Evolutionary conservation across 2,113 vertebrate species (phyloP), one percentile per base, ranked within the genome.

Genomic region (Sceloporus undulatus): DNA sequence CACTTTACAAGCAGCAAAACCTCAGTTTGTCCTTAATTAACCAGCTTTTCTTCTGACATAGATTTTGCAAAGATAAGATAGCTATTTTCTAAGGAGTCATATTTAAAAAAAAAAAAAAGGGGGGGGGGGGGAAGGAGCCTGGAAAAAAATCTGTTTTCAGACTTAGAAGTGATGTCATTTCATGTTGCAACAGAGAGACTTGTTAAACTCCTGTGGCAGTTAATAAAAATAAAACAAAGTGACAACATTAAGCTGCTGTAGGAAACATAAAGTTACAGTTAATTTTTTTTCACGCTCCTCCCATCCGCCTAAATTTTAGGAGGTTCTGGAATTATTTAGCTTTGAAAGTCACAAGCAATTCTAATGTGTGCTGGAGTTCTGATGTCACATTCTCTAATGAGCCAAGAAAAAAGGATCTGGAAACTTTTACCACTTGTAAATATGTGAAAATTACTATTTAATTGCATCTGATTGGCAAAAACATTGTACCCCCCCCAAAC

Each of bases 161-260:
- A 87, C 68, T 90, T 92, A 18, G 80, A 34, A 34, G 3, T 34
- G 86, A 59, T 34, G 16, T 68, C 74, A 52, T 56, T 78, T 65
- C 74, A 79, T 83, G 66, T 34, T 86, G 75, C 27, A 62, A 65
- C 7, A n/a, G 73, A 89, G 23, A 77, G 52, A 70, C 81, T 86
- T 86, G 65, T 82, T 89, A 68, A 85, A 88, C 18, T 71, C 19
- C 18, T 87, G 38, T 85, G 74, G 34, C 70, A 68, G 65, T 11
- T 70, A 75, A 62, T 82, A 90, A 87, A 88, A 83, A 83, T 84
- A 88, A 88, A 88, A 77, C 59, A 40, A 88, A 40, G 87, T 84
- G 80, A 83, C 54, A 87, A 81, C 65, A 83, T 68, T 54, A 77
- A 81, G 70, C 42, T 77, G 80, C 42, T 83, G 34, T 40, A 70